These are phyloP conservation scores for Andrena flavipes DNA, from an alignment of 2,888 invertebrate genomes.

Conservation along the genomic window DNA sequence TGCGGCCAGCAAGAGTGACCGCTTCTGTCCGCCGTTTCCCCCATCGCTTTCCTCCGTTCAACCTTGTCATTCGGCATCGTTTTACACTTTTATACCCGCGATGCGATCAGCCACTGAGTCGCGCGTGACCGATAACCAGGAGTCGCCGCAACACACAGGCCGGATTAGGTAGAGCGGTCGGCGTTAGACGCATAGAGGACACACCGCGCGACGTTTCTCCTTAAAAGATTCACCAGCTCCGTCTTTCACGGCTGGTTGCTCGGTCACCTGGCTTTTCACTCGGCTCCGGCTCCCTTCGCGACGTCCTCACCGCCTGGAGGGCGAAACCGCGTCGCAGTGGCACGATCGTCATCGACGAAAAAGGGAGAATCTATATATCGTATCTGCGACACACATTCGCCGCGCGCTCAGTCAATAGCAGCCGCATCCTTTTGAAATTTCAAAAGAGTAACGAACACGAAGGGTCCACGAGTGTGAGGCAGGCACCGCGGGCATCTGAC, in stretches of 20 bases:
- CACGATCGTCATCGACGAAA: slow-evolving; percentile 57
- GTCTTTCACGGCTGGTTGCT: background rate
- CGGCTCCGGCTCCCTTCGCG: background rate
- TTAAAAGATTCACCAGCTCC: background rate
- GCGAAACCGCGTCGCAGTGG: slow-evolving; percentile 46
- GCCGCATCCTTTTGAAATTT: slow-evolving; percentile 39
- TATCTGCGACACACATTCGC: slow-evolving; percentile 55
- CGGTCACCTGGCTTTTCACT: background rate
- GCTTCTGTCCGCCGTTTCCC: background rate
- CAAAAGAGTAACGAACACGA: slow-evolving; percentile 17
- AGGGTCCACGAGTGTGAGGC: background rate
- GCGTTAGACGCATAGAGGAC: too few species aligned
- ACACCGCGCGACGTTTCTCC: background rate
- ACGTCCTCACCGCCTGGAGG: slow-evolving; percentile 2
- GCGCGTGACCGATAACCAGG: slow-evolving; percentile 39
- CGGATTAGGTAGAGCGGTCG: slow-evolving; percentile 21
- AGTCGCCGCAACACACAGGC: slow-evolving; percentile 33
- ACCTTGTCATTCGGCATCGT: background rate
- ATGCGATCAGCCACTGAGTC: slow-evolving; percentile 23
- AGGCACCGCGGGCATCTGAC: background rate
- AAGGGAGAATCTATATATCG: slow-evolving; percentile 57
- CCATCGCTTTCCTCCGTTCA: background rate
- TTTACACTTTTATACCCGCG: slow-evolving; percentile 18
- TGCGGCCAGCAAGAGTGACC: slow-evolving; percentile 17
- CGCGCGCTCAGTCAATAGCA: slow-evolving; percentile 49